Base-by-base conservation (phyloP, 2,797 vertebrate genomes). In the Typhlichthys subterraneus region DNA sequence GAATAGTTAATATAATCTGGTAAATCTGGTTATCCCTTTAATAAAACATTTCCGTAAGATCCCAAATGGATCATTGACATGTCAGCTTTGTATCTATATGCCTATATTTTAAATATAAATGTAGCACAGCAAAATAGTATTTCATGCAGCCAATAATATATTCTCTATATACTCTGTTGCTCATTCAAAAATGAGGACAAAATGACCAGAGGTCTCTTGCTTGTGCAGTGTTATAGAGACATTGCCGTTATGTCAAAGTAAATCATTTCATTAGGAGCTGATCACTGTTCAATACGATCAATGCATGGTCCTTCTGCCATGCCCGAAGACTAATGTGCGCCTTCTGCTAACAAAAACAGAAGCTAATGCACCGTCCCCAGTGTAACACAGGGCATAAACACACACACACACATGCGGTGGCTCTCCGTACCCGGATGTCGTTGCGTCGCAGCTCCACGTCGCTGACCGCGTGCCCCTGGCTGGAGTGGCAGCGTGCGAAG, bases 371-470 rank as follows among this genome's bases (percentile, higher is more conserved):
- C 33, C 33, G 5, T 38, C 33, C 5, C 33, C 8, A 38, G 8
- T 38, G 33, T 38, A 38, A 1, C 29, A 23, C 3, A 45, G 33
- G 3, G 13, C 7, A 12, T 12, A 12, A 38, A 9, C 11, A 4
- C 23, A 4, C 23, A 29, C 23, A 23, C 23, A 4, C 3, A 29
- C 23, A 29, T 13, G 1, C 5, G 5, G 12, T 4, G 57, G 10
- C 10, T 31, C 7, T 52, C 85, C 96, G 97, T 93, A 97, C 97
- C 92, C 97, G 89, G 83, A 99, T 99, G 90, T 99, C 97, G 81
- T 95, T 98, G 86, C 97, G 94, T 45, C 98, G 91, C 78, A 99
- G 95, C 93, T 99, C 98, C 90, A 99, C 96, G 62, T 99, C 98
- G 12, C 95, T 97, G 82, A 99, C 96, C 0, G 96, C 95, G 67